Evolutionary conservation across 2,113 vertebrate species (phyloP).

Genomic region (Phalacrocorax pelagicus): DNA sequence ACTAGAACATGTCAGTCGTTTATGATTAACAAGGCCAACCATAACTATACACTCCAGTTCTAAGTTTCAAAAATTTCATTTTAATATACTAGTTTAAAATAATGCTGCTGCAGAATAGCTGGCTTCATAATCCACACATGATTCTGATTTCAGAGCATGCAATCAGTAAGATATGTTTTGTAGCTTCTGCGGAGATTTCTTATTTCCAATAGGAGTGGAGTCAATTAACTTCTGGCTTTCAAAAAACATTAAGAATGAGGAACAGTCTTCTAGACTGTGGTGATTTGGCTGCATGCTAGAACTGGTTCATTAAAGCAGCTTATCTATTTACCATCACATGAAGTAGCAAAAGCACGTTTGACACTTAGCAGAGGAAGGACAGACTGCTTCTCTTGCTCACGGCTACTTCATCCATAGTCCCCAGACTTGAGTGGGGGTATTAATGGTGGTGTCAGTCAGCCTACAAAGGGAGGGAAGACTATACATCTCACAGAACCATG

Average conservation of each 20-base stretch:
- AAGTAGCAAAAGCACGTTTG: background rate
- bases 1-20: background rate
- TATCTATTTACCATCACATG: background rate
- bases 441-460: background rate
- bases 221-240: background rate
- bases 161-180: background rate
- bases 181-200: background rate
- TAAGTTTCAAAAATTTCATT: conserved; percentile 20
- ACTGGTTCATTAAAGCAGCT: background rate
- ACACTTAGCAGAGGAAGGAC: background rate
- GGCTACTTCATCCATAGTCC: background rate
- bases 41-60: background rate
- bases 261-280: background rate
- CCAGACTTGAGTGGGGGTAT: background rate
- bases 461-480: background rate
- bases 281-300: background rate
- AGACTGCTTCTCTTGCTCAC: background rate
- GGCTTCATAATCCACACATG: background rate
- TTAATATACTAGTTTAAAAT: conserved; percentile 12
- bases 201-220: background rate
- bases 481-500: background rate
- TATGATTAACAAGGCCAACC: background rate
- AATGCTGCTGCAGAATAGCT: background rate
- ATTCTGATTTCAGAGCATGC: background rate
- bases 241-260: background rate